Evolutionary conservation across 1,140 invertebrate species (phyloP), one percentile per base, ranked within the genome.

Genomic region (Megalopta genalis): DNA sequence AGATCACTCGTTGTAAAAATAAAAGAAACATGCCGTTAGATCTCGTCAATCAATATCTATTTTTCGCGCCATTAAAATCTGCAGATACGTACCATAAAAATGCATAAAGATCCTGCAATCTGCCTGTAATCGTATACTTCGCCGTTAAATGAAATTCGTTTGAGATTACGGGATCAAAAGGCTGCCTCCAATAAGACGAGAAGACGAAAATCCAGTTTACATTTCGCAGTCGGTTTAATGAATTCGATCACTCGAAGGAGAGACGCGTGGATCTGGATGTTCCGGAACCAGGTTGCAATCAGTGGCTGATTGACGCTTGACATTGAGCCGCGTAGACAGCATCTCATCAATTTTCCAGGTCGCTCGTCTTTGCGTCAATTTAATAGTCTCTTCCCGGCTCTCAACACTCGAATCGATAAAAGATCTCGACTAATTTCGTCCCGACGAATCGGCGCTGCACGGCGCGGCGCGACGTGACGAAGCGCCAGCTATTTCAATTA

Each of bases 221-320:
- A 14, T 32, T 49, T 68, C 74, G 52, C 25, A 39, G 52, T 37
- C 42, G 46, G 68, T 73, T 83, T 69, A 68, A 84, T 84, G 83
- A 84, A 84, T 84, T 63, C 3, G 42, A 46, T 32, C 18, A 54
- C 49, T 60, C 2, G 6, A 67, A 70, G 77, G 67, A 23, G 83
- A 8, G 27, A 23, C 52, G 64, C 21, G 54, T 59, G 49, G n/a
- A 16, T 49, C 37, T 72, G 18, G 66, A 84, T 10, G 66, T 59
- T 57, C 72, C 73, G 52, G 49, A 67, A 37, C 32, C 60, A 25
- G 42, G 37, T 39, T 37, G 69, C 54, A 66, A 63, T 80, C 62
- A 32, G 62, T 74, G 77, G 70, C 39, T 66, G 82, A 73, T 85
- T 69, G 69, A 60, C 37, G 49, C 54, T 81, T 81, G 77, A 85